Base-by-base conservation (phyloP, 2,797 vertebrate genomes). In the Xenopus petersii region DNA sequence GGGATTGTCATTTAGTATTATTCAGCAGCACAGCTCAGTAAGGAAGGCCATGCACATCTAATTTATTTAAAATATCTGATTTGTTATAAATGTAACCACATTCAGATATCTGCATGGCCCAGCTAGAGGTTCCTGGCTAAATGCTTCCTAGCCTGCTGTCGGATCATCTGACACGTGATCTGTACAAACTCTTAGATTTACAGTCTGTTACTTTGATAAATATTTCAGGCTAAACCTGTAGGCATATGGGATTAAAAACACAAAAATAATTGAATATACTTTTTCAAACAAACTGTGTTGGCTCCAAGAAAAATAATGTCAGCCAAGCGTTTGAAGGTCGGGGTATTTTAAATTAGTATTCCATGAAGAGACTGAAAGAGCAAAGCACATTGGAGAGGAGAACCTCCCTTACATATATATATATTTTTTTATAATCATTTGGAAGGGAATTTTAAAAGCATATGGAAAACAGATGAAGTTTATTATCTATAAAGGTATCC, bases 321-420 rank as follows among this genome's bases (percentile, higher is more conserved):
- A 73, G 75, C 64, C 75, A 77, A 77, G 62, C n/a, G 67, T 48
- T 63, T 63, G 49, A 64, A 73, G 70, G 64, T 73, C 70, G 58
- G 10, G 48, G 60, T 17, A 46, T 51, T 56, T 10, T 56, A 36
- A 77, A 67, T 72, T 77, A 48, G 64, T 63, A 72, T 71, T 62
- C 9, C 33, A 68, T 58, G 24, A 58, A 62, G 42, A 68, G 49
- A 58, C 66, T 73, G 24, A 42, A 16, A 62, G 33, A 47, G 72
- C 13, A 73, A 68, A 67, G 49, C 42, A 61, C 62, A 21, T 46
- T 67, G 62, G 3, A 42, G 36, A 42, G 36, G 36, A 42, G 3
- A 42, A 42, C 36, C 8, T 42, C 36, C 36, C 36, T 42, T 42
- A 42, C 36, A 5, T 42, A 30, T 30, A 30, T 30, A 30, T 67